phyloP scores from a whole-genome alignment of 2,113 vertebrate species.

The Meriones unguiculatus region DNA sequence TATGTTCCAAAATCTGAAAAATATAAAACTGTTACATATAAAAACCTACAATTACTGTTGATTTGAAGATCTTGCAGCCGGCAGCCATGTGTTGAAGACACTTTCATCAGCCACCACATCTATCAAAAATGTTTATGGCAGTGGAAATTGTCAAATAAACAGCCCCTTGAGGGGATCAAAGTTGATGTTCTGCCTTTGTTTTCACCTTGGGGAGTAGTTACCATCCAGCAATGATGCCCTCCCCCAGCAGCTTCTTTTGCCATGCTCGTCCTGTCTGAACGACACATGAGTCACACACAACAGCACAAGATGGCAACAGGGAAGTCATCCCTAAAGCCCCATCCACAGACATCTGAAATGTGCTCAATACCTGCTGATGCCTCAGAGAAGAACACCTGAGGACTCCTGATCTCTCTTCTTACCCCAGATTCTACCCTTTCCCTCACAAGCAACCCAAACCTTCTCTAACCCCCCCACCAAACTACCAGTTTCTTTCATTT shows the following conservation, averaged over 20 bases:
- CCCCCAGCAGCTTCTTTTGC: not conserved
- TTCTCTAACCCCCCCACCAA: not conserved
- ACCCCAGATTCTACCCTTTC: not conserved
- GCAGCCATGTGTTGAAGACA: not conserved
- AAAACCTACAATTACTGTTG: not conserved
- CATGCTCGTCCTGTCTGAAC: not conserved
- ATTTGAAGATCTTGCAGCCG: conserved; percentile 3
- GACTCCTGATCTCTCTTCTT: not conserved
- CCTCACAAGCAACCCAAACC: not conserved
- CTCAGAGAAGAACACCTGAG: not conserved
- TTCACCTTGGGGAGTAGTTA: not conserved
- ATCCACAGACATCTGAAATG: not conserved
- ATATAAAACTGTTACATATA: not conserved
- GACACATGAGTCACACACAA: not conserved
- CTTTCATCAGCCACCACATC: conserved; percentile 13
- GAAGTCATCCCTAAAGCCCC: not conserved
- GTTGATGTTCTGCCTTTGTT: not conserved
- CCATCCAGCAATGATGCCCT: not conserved
- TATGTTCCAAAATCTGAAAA: not conserved
- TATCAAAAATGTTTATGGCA: not conserved
- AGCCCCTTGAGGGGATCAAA: not conserved
- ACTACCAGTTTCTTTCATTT: not conserved
- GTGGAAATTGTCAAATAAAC: not conserved
- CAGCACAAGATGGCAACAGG: not conserved
- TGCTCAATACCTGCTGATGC: not conserved